phyloP scores from a whole-genome alignment of 2,888 invertebrate genomes.

The Tenthredo livida region DNA sequence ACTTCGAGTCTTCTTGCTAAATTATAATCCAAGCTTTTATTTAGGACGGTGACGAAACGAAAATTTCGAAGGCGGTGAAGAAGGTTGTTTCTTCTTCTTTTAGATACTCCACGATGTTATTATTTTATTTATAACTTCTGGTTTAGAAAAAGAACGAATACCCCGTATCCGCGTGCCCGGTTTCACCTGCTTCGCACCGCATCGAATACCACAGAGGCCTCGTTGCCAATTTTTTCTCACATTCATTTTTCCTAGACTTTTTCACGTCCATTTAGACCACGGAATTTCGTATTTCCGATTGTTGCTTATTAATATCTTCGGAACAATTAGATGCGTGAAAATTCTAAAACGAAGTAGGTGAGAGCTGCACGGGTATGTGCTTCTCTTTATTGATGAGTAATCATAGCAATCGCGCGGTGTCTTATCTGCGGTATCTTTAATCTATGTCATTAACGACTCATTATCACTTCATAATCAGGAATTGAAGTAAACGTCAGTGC shows the following conservation, averaged over 20 bases:
- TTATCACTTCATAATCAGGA: constrained; percentile 9
- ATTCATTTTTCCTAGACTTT: not conserved
- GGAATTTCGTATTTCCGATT: not conserved
- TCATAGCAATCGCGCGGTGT: not conserved
- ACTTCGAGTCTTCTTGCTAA: constrained; percentile 22
- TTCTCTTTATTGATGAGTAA: not conserved
- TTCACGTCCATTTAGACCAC: not conserved
- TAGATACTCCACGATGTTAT: not conserved
- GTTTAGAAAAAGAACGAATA: not conserved
- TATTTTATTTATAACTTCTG: constrained; percentile 13
- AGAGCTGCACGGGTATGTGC: not conserved
- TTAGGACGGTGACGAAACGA: not conserved
- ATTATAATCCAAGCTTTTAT: constrained; percentile 17
- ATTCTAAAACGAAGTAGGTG: not conserved
- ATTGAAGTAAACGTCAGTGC: not conserved
- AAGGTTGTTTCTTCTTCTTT: not conserved
- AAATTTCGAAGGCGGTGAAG: not conserved
- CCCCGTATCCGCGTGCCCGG: not conserved
- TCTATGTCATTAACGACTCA: not conserved
- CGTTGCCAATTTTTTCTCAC: not conserved
- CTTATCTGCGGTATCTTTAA: not conserved
- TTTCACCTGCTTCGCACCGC: not conserved
- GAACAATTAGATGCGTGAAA: not conserved
- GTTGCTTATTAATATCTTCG: not conserved
- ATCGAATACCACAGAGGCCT: not conserved